Conservation (phyloP, 2,888 invertebrate species). For the Leptopilina myrica region DNA sequence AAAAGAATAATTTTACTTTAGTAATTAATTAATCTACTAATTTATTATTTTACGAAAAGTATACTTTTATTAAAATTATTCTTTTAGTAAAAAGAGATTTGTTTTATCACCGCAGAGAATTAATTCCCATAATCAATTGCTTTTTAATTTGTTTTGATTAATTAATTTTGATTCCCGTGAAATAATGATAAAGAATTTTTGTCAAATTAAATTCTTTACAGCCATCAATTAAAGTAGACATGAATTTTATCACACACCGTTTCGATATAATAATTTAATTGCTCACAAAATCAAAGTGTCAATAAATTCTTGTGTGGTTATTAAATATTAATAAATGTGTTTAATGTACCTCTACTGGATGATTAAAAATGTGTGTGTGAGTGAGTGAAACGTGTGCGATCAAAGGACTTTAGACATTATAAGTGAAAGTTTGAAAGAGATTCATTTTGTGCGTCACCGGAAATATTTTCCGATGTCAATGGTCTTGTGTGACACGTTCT, state of each 20-base stretch:
- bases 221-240: not conserved
- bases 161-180: no score
- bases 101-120: no score
- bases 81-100: no score
- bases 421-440: conserved; percentile 23
- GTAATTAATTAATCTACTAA: no score
- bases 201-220: not conserved
- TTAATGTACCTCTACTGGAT: not conserved
- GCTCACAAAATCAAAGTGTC: not conserved
- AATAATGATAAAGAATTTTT: no score
- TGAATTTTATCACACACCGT: not conserved
- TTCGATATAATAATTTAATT: not conserved
- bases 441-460: conserved; percentile 16
- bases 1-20: no score
- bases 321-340: not conserved
- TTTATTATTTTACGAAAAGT: no score
- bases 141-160: no score
- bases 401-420: not conserved
- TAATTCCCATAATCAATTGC: no score
- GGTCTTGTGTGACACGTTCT: not conserved
- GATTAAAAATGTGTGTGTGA: not conserved
- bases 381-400: not conserved
- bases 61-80: no score
- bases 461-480: conserved; percentile 29
- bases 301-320: not conserved